These are phyloP conservation scores for Cephus sareptanus DNA, from an alignment of 2,888 invertebrate genomes.

Conservation along the genomic window DNA sequence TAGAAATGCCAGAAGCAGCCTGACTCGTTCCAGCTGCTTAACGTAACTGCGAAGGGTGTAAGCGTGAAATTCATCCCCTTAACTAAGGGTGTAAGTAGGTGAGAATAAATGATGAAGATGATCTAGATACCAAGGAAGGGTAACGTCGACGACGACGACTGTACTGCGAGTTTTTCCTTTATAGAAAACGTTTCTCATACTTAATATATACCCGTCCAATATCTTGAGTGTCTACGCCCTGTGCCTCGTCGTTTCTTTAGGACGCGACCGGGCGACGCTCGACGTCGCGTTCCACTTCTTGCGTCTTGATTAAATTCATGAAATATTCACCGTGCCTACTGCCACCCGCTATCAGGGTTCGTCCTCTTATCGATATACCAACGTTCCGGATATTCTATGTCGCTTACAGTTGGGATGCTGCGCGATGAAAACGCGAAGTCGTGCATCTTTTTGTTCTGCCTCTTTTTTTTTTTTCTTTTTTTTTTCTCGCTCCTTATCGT, in stretches of 20 bases:
- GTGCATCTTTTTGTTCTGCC: not conserved
- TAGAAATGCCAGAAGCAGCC: not conserved
- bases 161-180: not conserved
- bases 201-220: not conserved
- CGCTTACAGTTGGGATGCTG: not conserved
- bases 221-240: not conserved
- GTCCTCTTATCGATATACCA: not conserved
- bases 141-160: not conserved
- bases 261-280: constrained; percentile 5
- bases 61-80: constrained; percentile 13
- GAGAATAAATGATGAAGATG: not conserved
- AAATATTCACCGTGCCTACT: constrained; percentile 22
- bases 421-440: not conserved
- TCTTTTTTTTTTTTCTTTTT: not conserved
- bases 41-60: constrained; percentile 23
- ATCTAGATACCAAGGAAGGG: not conserved
- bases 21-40: not conserved
- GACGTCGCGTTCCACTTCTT: not conserved
- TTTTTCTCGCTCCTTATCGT: not conserved
- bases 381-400: not conserved
- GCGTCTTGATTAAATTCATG: constrained; percentile 32
- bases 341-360: not conserved
- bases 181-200: not conserved
- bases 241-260: not conserved
- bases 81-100: not conserved